Evolutionary conservation across 2,888 invertebrate species (phyloP).

Genomic region (Ichneumoninae sp.): DNA sequence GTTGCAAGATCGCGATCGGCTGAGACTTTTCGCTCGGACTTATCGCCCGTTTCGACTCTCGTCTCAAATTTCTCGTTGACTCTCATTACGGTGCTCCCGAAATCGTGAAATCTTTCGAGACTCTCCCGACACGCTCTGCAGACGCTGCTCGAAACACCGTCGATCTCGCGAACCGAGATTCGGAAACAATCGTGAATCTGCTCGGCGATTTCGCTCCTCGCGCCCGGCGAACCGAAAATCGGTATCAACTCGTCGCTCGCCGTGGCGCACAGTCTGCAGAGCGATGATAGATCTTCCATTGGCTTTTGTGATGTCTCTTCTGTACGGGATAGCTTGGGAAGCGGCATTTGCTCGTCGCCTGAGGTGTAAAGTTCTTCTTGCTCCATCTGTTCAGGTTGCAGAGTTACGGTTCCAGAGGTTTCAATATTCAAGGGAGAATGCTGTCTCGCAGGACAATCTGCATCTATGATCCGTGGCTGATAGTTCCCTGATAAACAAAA

Average conservation of each 20-base stretch:
- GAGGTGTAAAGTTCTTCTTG: neutral
- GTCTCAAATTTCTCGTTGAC: conserved; percentile 41
- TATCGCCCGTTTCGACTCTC: neutral
- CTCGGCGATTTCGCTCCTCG: conserved; percentile 6
- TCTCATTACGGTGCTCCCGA: conserved; percentile 51
- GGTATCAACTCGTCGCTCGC: conserved; percentile 23
- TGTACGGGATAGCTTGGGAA: neutral
- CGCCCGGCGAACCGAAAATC: conserved; percentile 27
- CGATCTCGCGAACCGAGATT: conserved; percentile 48
- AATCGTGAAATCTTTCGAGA: conserved; percentile 54
- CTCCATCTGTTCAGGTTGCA: neutral
- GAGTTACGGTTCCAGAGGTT: neutral
- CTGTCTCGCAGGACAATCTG: neutral
- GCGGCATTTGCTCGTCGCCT: neutral
- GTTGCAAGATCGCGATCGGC: neutral
- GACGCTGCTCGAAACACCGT: conserved; percentile 44
- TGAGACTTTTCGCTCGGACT: too few species aligned
- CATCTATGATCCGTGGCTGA: neutral
- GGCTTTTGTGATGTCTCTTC: neutral
- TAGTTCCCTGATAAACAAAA: too few species aligned
- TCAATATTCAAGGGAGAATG: neutral
- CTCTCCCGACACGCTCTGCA: conserved; percentile 56
- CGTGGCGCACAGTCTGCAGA: conserved; percentile 60
- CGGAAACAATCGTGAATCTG: conserved; percentile 58
- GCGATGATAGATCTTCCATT: neutral